phyloP scores from a whole-genome alignment of 2,113 vertebrate species.

The Narcine bancroftii region DNA sequence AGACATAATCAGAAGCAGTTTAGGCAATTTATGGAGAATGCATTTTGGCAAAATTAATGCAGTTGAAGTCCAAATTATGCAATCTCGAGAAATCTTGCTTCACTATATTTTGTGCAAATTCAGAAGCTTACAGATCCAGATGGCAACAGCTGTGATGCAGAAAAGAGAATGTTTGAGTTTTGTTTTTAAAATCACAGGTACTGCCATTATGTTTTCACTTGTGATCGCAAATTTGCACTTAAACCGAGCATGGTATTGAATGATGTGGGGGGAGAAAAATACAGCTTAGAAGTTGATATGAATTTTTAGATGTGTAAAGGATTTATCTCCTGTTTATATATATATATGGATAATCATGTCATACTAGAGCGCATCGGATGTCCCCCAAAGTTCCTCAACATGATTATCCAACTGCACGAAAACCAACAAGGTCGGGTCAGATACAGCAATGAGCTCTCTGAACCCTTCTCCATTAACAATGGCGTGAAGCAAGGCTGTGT shows the following conservation, averaged over 20 bases:
- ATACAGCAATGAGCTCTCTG: too few relatives aligned
- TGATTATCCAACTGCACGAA: too few relatives aligned
- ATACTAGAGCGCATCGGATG: too few relatives aligned
- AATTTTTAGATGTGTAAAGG: neutral
- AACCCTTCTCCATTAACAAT: too few relatives aligned
- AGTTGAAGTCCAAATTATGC: constrained; percentile 6
- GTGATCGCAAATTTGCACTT: constrained; percentile 1
- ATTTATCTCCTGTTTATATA: neutral
- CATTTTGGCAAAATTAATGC: neutral
- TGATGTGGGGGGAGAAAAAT: neutral
- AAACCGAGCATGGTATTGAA: constrained; percentile 1
- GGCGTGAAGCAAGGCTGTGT: too few relatives aligned
- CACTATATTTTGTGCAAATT: constrained; percentile 17
- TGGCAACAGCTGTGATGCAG: constrained; percentile 21
- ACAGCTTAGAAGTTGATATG: neutral
- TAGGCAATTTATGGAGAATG: neutral
- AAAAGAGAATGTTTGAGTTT: constrained; percentile 2
- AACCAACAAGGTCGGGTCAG: too few relatives aligned
- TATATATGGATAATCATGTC: too few relatives aligned
- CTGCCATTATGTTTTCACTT: constrained; percentile 30
- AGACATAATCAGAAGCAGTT: too few relatives aligned
- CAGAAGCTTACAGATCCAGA: constrained; percentile 34
- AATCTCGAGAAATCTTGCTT: neutral
- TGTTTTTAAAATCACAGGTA: constrained; percentile 6
- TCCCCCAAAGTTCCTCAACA: too few relatives aligned